These are phyloP conservation scores for Ectropis crepuscularia DNA, from an alignment of 2,888 invertebrate genomes.

Conservation along the genomic window DNA sequence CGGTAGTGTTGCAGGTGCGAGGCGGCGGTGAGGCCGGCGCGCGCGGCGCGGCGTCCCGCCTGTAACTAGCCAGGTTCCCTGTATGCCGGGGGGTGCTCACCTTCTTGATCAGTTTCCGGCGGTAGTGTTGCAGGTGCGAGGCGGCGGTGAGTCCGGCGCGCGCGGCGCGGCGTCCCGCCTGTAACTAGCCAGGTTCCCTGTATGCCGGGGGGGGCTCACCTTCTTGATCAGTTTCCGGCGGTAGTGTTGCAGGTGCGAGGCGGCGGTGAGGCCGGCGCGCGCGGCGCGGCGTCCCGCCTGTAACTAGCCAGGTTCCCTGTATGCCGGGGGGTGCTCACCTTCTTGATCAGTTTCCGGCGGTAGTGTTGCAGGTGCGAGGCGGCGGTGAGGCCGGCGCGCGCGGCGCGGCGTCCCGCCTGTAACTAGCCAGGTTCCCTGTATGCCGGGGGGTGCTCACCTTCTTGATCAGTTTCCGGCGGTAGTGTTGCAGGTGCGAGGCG, in stretches of 20 bases:
- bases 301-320: background rate
- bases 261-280: slow-evolving; percentile 89
- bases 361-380: slow-evolving; percentile 95
- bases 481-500: slow-evolving; percentile 94
- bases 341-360: slow-evolving; percentile 93
- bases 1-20: slow-evolving; percentile 96
- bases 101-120: slow-evolving; percentile 94
- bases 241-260: slow-evolving; percentile 95
- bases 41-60: slow-evolving; percentile 90
- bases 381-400: slow-evolving; percentile 90
- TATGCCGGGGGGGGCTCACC: slow-evolving; percentile 86
- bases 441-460: slow-evolving; percentile 88
- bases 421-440: background rate
- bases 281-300: slow-evolving; percentile 90
- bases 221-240: slow-evolving; percentile 94
- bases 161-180: slow-evolving; percentile 90
- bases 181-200: background rate
- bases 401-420: slow-evolving; percentile 89
- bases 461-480: slow-evolving; percentile 93
- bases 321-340: slow-evolving; percentile 87
- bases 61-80: slow-evolving; percentile 56
- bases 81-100: slow-evolving; percentile 85
- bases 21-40: slow-evolving; percentile 89
- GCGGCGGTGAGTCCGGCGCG: slow-evolving; percentile 90
- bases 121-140: slow-evolving; percentile 95